Evolutionary conservation across 2,797 vertebrate genomes (phyloP).

Genomic region (Varecia variegata): DNA sequence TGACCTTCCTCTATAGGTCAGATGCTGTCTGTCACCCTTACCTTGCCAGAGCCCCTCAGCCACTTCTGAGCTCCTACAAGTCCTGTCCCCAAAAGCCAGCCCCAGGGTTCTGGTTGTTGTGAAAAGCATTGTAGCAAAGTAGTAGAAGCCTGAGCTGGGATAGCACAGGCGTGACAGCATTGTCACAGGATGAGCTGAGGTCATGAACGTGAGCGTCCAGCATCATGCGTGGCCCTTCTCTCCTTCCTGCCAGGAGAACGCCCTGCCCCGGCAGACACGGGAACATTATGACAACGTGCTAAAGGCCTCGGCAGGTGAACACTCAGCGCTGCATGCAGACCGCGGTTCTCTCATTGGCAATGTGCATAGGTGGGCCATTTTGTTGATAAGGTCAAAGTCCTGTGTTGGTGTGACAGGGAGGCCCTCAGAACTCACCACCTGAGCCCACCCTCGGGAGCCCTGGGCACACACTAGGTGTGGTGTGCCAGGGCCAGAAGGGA

Average conservation of each 20-base stretch:
- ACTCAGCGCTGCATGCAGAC: not conserved
- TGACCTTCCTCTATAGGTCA: not conserved
- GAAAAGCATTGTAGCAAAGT: not conserved
- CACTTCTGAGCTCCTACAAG: not conserved
- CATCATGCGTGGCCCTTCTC: not conserved
- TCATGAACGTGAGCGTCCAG: not conserved
- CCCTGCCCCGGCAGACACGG: too few relatives aligned
- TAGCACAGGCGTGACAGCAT: not conserved
- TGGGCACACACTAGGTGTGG: fast-evolving
- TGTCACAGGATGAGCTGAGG: not conserved
- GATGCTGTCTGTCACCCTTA: not conserved
- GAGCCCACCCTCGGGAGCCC: not conserved
- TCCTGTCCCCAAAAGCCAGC: not conserved
- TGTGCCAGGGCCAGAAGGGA: not conserved
- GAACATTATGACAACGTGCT: not conserved
- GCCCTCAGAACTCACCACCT: not conserved
- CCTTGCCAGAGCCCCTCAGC: not conserved
- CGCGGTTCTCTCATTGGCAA: not conserved
- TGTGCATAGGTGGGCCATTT: not conserved
- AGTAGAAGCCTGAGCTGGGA: too few relatives aligned
- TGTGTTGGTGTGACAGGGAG: not conserved
- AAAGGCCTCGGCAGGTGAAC: not conserved
- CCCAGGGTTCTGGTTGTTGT: not conserved
- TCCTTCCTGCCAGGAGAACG: not conserved
- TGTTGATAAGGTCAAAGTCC: not conserved